Base-by-base conservation (phyloP, 2,888 invertebrate genomes). In the Clusia tigrina region DNA sequence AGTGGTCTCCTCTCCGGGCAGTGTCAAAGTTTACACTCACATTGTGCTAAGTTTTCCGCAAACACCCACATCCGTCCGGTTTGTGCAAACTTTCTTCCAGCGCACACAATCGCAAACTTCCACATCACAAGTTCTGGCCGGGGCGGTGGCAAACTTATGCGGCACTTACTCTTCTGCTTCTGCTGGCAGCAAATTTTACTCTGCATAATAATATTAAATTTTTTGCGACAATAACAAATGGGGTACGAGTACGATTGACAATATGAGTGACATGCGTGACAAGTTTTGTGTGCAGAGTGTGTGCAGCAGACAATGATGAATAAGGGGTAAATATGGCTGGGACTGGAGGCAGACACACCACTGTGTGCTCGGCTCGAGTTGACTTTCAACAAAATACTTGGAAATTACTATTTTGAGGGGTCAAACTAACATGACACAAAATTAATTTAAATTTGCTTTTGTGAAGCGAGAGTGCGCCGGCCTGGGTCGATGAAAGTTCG, bases 1-100 rank as follows among this genome's bases (percentile, higher is more conserved):
- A n/a, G n/a, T n/a, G n/a, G n/a, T n/a, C 32, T 32, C 32, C 32
- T 32, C 32, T 5, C 32, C 32, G 32, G 12, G n/a, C n/a, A 18
- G n/a, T 48, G 48, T 48, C 48, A 48, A 48, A 48, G 48, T 48
- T 48, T 48, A 3, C 48, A 20, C 48, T 20, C 20, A 48, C 22
- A 48, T 48, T 48, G 48, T 48, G 20, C 15, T 20, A 48, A 48
- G 22, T 18, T 48, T 48, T 18, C 20, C 48, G 5, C 48, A 18
- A 20, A 6, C 42, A 42, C 2, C 10, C 42, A 42, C 32, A 12
- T 32, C 9, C 48, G 18, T 48, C 48, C 48, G 48, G 48, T 48
- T 48, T 48, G n/a, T n/a, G 15, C 20, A 22, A 48, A 42, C 18
- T 2, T 48, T 18, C 18, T 6, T 48, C 20, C 18, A 10, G n/a